phyloP scores from a whole-genome alignment of 2,888 invertebrate genomes.

The Mimas tiliae region DNA sequence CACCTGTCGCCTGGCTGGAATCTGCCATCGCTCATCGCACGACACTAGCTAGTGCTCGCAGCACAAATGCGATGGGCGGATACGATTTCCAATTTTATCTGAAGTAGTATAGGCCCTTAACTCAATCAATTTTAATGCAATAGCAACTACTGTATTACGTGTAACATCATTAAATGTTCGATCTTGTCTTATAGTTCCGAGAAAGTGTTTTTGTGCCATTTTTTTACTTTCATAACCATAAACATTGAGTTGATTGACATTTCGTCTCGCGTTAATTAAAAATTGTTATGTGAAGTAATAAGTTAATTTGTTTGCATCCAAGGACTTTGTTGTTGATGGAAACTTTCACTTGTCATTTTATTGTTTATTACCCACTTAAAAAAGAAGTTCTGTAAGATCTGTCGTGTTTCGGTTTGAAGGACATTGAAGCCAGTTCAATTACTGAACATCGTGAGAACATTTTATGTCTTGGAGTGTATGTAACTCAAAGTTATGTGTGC shows the following conservation, averaged over 20 bases:
- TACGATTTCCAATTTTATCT: no score
- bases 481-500: no score
- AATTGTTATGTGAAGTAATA: slow-evolving; percentile 17
- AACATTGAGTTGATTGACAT: slow-evolving; percentile 16
- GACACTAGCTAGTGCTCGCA: no score
- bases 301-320: background rate
- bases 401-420: no score
- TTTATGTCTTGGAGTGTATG: no score
- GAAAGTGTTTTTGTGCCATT: slow-evolving; percentile 18
- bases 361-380: no score
- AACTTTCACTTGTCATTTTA: background rate
- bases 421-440: no score
- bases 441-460: no score
- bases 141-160: slow-evolving; percentile 19
- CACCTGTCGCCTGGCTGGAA: no score
- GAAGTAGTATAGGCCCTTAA: background rate
- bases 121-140: slow-evolving; percentile 15
- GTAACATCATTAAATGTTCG: background rate
- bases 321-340: background rate
- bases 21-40: no score
- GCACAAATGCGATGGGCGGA: no score
- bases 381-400: no score
- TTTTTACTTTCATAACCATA: slow-evolving; percentile 16
- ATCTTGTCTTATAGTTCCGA: slow-evolving; percentile 5
- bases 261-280: slow-evolving; percentile 15